These are phyloP conservation scores for Scopus umbretta DNA, from an alignment of 2,113 vertebrate species.

Conservation along the genomic window DNA sequence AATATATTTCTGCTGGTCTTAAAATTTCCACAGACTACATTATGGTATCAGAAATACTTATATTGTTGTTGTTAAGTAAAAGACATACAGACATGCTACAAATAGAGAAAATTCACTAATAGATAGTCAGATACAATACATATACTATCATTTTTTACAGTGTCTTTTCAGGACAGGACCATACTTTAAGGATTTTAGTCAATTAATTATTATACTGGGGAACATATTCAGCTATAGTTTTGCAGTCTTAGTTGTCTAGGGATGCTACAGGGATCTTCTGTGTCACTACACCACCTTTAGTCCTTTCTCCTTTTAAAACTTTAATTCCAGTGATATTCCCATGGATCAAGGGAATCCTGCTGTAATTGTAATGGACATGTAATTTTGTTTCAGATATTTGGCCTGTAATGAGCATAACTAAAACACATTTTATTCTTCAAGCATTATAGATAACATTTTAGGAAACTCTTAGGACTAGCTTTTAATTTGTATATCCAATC, in stretches of 20 bases:
- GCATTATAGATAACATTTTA: neutral
- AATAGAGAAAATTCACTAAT: neutral
- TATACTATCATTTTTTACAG: neutral
- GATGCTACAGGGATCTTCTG: neutral
- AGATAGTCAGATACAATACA: neutral
- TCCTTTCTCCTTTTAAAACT: neutral
- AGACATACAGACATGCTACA: neutral
- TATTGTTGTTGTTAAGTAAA: neutral
- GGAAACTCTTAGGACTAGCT: neutral
- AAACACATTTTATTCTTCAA: neutral
- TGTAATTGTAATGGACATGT: neutral
- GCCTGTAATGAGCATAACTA: neutral
- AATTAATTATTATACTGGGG: neutral
- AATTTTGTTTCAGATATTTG: neutral
- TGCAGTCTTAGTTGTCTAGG: neutral
- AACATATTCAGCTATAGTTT: neutral
- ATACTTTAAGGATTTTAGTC: neutral
- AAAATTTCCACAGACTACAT: neutral
- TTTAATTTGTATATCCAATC: neutral
- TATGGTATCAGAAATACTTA: neutral
- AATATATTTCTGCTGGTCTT: neutral
- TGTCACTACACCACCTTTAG: neutral
- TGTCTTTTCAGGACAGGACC: neutral
- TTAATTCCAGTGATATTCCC: neutral
- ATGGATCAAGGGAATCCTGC: neutral